Evolutionary conservation across 2,113 vertebrate species (phyloP).

Genomic region (Nibea coibor): DNA sequence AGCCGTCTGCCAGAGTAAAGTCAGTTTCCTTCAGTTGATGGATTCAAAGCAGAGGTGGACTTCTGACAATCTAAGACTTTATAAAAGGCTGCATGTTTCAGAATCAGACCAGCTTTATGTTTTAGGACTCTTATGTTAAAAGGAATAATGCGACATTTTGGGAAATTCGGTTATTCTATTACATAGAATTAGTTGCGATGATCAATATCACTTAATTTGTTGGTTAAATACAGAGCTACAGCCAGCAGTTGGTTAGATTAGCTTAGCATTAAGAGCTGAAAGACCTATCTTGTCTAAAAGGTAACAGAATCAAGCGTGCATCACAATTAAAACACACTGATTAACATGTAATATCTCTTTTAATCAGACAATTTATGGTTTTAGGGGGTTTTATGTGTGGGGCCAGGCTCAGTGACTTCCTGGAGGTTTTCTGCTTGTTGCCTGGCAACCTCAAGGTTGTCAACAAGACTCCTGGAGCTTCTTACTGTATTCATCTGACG

Average conservation of each 20-base stretch:
- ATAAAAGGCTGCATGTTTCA: not conserved
- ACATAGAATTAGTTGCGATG: no score
- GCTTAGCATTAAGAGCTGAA: no score
- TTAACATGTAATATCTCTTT: not conserved
- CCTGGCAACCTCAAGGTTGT: no score
- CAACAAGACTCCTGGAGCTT: no score
- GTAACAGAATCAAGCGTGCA: not conserved
- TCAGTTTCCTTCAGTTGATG: not conserved
- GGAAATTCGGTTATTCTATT: not conserved
- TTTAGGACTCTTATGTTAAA: not conserved
- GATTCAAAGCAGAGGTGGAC: not conserved
- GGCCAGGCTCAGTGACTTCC: no score
- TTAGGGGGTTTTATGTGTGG: not conserved
- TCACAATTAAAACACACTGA: not conserved
- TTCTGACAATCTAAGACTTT: not conserved
- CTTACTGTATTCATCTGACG: not conserved
- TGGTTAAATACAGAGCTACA: not conserved
- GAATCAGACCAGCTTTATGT: not conserved
- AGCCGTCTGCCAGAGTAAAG: conserved; percentile 1
- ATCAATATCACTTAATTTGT: not conserved
- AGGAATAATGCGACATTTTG: not conserved
- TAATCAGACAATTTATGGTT: no score
- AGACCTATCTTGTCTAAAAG: no score
- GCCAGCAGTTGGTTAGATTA: no score
- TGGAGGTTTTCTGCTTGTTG: no score